Conservation (phyloP, 2,888 invertebrate genomes). For the Macrophya annulata region DNA sequence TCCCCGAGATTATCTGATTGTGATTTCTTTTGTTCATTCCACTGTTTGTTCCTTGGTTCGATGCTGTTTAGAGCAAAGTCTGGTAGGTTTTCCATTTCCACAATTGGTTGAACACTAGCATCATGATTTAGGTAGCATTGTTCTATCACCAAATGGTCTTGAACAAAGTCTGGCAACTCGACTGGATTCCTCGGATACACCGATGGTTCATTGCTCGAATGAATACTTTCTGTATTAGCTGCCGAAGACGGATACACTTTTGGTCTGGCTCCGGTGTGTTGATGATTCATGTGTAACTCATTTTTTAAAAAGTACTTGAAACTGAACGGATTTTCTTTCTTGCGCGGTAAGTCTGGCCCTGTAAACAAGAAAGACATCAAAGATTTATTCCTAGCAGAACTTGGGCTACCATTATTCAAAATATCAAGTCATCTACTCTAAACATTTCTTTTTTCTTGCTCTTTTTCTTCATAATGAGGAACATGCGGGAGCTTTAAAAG, state of each 20-base stretch:
- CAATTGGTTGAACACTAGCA: constrained; percentile 79
- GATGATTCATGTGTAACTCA: constrained; percentile 84
- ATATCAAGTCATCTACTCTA: not conserved
- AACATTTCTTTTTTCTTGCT: no score
- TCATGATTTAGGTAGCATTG: constrained; percentile 84
- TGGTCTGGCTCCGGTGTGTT: constrained; percentile 89
- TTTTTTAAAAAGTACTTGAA: constrained; percentile 92
- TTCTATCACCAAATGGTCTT: constrained; percentile 92
- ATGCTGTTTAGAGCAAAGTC: constrained; percentile 84
- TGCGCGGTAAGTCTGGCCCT: constrained; percentile 80
- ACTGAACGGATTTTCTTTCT: constrained; percentile 91
- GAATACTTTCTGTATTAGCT: constrained; percentile 80
- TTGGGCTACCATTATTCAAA: not conserved
- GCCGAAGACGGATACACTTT: constrained; percentile 83
- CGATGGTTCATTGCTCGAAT: constrained; percentile 81
- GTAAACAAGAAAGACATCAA: constrained; percentile 65
- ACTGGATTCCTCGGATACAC: constrained; percentile 82
- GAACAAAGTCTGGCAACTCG: constrained; percentile 92
- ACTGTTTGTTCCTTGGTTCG: constrained; percentile 65
- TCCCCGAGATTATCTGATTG: constrained; percentile 62
- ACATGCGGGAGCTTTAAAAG: not conserved
- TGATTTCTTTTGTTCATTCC: constrained; percentile 57
- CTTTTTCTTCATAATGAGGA: not conserved
- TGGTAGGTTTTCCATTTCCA: constrained; percentile 85
- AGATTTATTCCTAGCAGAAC: not conserved